Evolutionary conservation across 2,797 vertebrate species (phyloP).

Genomic region (Ctenopoma multispine): DNA sequence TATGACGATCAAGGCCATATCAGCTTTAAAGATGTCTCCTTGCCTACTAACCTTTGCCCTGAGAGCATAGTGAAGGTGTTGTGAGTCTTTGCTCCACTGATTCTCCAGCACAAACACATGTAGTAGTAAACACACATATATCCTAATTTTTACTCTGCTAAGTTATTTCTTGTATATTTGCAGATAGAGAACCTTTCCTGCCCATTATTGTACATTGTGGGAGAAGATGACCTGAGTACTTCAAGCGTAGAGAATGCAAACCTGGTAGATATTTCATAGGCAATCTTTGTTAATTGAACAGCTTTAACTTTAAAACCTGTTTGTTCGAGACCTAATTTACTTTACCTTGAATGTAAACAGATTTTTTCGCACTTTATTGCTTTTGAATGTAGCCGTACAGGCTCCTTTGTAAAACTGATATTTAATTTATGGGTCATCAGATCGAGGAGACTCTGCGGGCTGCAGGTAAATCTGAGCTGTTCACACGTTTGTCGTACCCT

Average conservation of each 20-base stretch:
- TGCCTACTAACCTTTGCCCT: conserved; percentile 46
- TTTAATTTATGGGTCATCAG: conserved; percentile 50
- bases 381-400: not conserved
- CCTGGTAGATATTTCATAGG: too few species aligned
- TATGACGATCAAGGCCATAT: conserved; percentile 53
- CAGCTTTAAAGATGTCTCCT: conserved; percentile 41
- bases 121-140: too few species aligned
- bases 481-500: conserved; percentile 81
- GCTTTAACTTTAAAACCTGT: not conserved
- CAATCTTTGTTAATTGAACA: not conserved
- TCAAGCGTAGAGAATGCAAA: conserved; percentile 64
- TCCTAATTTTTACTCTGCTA: too few species aligned
- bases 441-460: conserved; percentile 63
- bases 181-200: conserved; percentile 74
- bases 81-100: not conserved
- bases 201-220: conserved; percentile 73
- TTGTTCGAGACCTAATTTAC: too few species aligned
- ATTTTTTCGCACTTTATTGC: not conserved
- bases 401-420: not conserved
- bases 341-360: too few species aligned
- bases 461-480: conserved; percentile 73
- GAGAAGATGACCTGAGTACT: conserved; percentile 69
- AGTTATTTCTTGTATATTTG: conserved; percentile 24
- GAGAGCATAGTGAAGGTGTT: conserved; percentile 66
- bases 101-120: not conserved